A percentile compares a stretch with the other conserved stretches of the same genome.
Conservation (phyloP, 2,888 invertebrate genomes). For the Copidosoma aretas region DNA sequence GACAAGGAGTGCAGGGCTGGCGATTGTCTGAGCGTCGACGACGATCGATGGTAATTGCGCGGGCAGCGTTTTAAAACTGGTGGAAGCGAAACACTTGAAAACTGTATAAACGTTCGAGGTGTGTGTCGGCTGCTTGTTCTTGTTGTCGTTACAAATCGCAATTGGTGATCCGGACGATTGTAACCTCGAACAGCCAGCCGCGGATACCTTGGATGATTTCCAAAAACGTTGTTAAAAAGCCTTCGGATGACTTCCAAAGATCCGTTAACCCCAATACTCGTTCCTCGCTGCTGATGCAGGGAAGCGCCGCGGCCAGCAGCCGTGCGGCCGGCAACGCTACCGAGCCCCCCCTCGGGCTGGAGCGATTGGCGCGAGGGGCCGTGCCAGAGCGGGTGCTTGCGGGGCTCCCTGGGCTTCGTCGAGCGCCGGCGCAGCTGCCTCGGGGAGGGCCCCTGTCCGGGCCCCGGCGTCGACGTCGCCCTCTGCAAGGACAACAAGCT, state of each 20-base stretch:
- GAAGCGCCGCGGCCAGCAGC: neutral
- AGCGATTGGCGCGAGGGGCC: conserved; percentile 68
- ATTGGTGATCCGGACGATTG: too few species aligned
- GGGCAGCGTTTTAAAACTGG: too few species aligned
- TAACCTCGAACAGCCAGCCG: too few species aligned
- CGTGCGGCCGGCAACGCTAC: conserved; percentile 1
- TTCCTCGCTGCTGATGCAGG: neutral
- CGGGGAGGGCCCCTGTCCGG: conserved; percentile 58
- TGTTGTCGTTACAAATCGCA: too few species aligned
- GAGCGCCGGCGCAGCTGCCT: conserved; percentile 67
- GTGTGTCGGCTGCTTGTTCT: too few species aligned
- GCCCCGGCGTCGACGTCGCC: conserved; percentile 50
- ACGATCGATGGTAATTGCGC: conserved; percentile 22
- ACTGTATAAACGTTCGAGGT: too few species aligned
- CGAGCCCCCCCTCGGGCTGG: conserved; percentile 68
- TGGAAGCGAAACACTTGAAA: too few species aligned
- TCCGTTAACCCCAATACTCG: too few species aligned
- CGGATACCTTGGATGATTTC: too few species aligned
- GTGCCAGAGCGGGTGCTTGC: conserved; percentile 74
- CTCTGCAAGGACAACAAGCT: conserved; percentile 74
- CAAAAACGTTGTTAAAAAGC: too few species aligned
- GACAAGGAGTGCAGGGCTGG: conserved; percentile 66
- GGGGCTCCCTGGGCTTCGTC: conserved; percentile 69
- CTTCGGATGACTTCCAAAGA: too few species aligned
- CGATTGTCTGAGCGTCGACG: conserved; percentile 44